phyloP scores from a whole-genome alignment of 2,888 invertebrate species.

The Theodoxus fluviatilis region DNA sequence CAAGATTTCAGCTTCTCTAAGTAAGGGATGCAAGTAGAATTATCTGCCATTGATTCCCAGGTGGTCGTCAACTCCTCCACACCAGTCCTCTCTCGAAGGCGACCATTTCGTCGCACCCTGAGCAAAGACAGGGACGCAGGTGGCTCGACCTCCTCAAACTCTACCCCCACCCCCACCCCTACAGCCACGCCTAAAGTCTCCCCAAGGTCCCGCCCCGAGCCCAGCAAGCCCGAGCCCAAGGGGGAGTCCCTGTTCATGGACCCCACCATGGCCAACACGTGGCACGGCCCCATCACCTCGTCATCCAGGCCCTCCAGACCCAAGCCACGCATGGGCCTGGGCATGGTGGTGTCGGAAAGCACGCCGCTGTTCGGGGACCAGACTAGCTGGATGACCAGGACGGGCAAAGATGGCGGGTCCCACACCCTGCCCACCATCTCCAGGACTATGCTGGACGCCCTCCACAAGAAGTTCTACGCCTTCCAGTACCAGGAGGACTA shows the following conservation, averaged over 20 bases:
- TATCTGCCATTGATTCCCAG: too few relatives aligned
- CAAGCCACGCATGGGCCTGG: constrained; percentile 34
- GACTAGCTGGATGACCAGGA: background rate
- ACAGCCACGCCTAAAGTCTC: too few relatives aligned
- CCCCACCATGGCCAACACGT: constrained; percentile 48
- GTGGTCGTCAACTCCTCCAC: too few relatives aligned
- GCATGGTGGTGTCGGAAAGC: constrained; percentile 29
- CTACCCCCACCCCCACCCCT: too few relatives aligned
- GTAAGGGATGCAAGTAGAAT: too few relatives aligned
- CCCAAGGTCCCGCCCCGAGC: background rate
- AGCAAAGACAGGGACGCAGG: too few relatives aligned
- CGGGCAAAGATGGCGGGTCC: constrained; percentile 1
- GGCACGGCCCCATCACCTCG: constrained; percentile 44
- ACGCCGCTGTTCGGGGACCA: constrained; percentile 19
- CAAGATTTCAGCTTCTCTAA: too few relatives aligned
- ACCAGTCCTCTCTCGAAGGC: too few relatives aligned
- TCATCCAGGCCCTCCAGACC: constrained; percentile 12
- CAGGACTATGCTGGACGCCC: constrained; percentile 49
- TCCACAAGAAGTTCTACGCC: constrained; percentile 57
- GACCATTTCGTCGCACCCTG: too few relatives aligned
- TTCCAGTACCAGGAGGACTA: constrained; percentile 44
- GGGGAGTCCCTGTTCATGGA: constrained; percentile 40
- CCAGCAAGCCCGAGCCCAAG: background rate
- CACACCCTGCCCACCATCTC: constrained; percentile 37
- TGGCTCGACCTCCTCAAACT: too few relatives aligned